Conservation (phyloP, 2,797 vertebrate species). For the Graptemys geographica region DNA sequence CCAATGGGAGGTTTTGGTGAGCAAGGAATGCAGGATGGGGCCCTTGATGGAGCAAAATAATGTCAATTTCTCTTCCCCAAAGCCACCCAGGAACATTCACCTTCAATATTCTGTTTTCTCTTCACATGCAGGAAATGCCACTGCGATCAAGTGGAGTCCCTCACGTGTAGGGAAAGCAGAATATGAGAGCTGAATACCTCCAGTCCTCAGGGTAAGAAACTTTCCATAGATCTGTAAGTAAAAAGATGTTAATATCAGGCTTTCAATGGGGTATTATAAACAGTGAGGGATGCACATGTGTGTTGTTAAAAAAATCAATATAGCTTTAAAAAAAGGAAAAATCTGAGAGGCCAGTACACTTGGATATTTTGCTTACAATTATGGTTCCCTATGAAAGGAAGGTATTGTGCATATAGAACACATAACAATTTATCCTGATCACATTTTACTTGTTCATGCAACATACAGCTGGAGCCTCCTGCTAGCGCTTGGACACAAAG, state of each 20-base stretch:
- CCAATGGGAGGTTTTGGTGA: not conserved
- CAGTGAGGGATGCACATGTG: accelerated
- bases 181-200: not conserved
- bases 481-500: not conserved
- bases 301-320: not conserved
- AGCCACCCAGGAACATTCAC: not conserved
- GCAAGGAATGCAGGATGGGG: not conserved
- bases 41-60: not conserved
- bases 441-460: not conserved
- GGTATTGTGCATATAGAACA: not conserved
- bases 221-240: not conserved
- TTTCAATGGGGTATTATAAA: not conserved
- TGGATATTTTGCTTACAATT: not conserved
- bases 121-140: not conserved
- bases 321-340: not conserved
- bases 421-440: not conserved
- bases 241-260: not conserved
- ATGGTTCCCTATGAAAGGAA: not conserved
- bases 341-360: not conserved
- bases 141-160: slow-evolving; percentile 31
- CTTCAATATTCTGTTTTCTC: not conserved
- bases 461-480: not conserved
- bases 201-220: not conserved
- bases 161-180: not conserved
- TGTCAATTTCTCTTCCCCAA: slow-evolving; percentile 1